A percentile compares a stretch with the other conserved stretches of the same genome.
These are phyloP conservation scores for Odocoileus hemionus DNA, from an alignment of 2,113 vertebrate species.

Conservation along the genomic window DNA sequence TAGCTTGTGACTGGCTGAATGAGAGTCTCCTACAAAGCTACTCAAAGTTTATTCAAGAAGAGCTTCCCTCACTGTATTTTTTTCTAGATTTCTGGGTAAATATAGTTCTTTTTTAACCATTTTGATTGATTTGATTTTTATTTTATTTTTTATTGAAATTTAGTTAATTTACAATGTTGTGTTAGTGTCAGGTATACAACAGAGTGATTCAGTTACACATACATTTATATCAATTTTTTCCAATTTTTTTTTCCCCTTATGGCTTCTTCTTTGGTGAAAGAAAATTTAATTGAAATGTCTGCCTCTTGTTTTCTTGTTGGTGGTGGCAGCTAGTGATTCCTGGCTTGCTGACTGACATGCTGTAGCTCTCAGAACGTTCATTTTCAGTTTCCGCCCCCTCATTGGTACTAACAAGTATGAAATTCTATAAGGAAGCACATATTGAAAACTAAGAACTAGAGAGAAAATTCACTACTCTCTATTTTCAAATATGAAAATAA, in stretches of 20 bases:
- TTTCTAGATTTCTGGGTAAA: neutral
- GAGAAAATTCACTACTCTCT: neutral
- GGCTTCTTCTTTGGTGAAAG: neutral
- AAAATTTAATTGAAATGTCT: neutral
- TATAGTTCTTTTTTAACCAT: neutral
- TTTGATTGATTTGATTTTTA: neutral
- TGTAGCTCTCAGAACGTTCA: neutral
- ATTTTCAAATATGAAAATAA: neutral
- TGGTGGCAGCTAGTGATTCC: neutral
- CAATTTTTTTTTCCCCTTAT: neutral
- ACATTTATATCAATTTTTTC: neutral
- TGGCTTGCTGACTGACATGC: neutral
- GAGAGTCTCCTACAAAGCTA: neutral
- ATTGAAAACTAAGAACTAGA: neutral
- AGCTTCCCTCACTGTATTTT: neutral
- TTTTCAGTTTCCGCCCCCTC: neutral
- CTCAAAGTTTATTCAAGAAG: neutral
- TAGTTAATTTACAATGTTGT: neutral
- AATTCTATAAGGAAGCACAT: neutral
- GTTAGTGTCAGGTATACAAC: neutral
- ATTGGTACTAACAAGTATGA: neutral
- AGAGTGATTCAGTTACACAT: neutral
- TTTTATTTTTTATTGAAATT: neutral
- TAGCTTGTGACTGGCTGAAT: neutral
- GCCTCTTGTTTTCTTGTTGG: neutral